phyloP scores from a whole-genome alignment of 2,888 invertebrate genomes.

The Tortricodes alternella region DNA sequence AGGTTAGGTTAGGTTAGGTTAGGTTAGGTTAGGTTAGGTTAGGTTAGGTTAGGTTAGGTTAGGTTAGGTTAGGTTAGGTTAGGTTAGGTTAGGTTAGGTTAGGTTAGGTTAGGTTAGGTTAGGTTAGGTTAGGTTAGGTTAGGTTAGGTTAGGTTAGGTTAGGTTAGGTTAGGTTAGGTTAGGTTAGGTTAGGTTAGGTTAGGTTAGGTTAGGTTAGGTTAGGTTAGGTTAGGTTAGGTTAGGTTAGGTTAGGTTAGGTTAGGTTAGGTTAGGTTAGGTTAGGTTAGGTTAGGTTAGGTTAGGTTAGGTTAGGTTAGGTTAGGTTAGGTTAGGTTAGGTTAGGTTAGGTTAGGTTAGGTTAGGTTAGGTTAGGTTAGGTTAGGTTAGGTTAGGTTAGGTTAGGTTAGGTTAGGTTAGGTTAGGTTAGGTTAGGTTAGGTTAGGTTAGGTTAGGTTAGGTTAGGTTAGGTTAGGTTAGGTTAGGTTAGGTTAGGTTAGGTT shows the following conservation, averaged over 20 bases:
- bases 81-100: conserved; percentile 5
- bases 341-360: conserved; percentile 29
- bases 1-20: conserved; percentile 4
- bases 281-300: conserved; percentile 28
- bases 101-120: not conserved
- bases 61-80: conserved; percentile 3
- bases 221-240: conserved; percentile 25
- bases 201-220: not conserved
- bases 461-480: conserved; percentile 30
- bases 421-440: conserved; percentile 28
- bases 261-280: conserved; percentile 30
- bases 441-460: conserved; percentile 29
- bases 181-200: conserved; percentile 3
- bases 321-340: conserved; percentile 30
- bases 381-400: conserved; percentile 29
- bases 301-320: conserved; percentile 29
- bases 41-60: conserved; percentile 4
- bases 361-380: conserved; percentile 23
- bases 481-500: conserved; percentile 29
- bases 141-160: conserved; percentile 5
- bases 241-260: conserved; percentile 29
- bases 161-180: conserved; percentile 5
- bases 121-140: conserved; percentile 2
- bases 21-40: conserved; percentile 3
- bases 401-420: conserved; percentile 30